Conservation (phyloP, 1,140 invertebrate genomes). For the Sycobia sp. region DNA sequence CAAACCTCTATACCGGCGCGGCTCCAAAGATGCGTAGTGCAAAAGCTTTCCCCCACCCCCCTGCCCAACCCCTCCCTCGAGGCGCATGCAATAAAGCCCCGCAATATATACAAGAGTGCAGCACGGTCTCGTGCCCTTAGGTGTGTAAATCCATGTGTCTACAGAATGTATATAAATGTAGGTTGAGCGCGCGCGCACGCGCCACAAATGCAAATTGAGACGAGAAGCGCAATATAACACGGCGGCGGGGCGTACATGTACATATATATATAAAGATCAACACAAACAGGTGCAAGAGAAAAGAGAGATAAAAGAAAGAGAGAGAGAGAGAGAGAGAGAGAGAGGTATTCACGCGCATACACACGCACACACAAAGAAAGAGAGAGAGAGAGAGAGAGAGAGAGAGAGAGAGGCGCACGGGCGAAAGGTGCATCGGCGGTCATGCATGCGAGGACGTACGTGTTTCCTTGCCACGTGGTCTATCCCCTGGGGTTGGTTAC, state of each 20-base stretch:
- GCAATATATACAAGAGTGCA: conserved; percentile 6
- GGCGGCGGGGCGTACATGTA: background rate
- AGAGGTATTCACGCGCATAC: too few relatives aligned
- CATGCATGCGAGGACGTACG: conserved; percentile 61
- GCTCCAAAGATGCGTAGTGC: background rate
- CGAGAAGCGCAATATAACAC: conserved; percentile 11
- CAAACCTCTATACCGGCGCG: background rate
- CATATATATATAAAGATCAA: too few relatives aligned
- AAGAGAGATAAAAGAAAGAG: conserved; percentile 8
- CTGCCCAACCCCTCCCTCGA: too few relatives aligned
- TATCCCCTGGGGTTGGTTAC: conserved; percentile 83
- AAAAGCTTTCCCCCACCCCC: too few relatives aligned
- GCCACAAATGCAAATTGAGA: too few relatives aligned
- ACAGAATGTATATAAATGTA: too few relatives aligned
- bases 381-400: conserved; percentile 10
- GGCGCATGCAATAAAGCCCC: conserved; percentile 18
- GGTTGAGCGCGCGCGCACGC: background rate
- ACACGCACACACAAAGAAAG: conserved; percentile 4
- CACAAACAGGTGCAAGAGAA: too few relatives aligned
- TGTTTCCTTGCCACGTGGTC: conserved; percentile 72
- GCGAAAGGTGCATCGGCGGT: too few relatives aligned
- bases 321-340: too few relatives aligned
- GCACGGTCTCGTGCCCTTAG: too few relatives aligned
- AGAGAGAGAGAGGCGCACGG: too few relatives aligned
- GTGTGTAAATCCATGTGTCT: too few relatives aligned